phyloP scores from a whole-genome alignment of 2,113 vertebrate genomes.

The Drymodes brunneopygia region DNA sequence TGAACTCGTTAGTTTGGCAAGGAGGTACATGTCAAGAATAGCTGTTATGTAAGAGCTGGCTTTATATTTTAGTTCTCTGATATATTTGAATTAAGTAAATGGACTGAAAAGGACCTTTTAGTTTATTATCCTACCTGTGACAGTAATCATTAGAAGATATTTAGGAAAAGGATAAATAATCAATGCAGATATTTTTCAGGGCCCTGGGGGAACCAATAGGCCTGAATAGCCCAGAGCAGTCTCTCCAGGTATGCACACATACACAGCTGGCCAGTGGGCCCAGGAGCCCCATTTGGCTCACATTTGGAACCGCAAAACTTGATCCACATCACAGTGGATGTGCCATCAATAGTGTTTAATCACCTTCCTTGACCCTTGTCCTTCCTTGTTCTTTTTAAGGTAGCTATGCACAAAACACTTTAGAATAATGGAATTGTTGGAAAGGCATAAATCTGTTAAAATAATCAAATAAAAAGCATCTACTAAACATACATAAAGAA shows the following conservation, averaged over 20 bases:
- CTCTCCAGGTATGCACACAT: neutral
- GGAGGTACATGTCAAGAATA: neutral
- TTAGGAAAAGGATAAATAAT: neutral
- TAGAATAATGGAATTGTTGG: neutral
- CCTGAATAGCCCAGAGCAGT: neutral
- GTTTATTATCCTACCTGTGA: neutral
- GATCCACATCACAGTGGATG: rapidly evolving
- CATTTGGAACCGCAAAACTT: neutral
- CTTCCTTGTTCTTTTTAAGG: neutral
- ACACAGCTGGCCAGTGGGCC: neutral
- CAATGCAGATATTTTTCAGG: neutral
- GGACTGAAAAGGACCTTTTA: neutral
- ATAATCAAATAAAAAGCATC: neutral
- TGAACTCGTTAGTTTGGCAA: neutral
- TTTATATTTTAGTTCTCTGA: neutral
- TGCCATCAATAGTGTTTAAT: neutral
- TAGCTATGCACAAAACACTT: neutral
- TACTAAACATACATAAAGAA: neutral
- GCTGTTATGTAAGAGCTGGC: neutral
- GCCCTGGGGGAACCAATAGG: neutral
- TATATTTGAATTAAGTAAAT: neutral
- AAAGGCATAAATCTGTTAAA: neutral
- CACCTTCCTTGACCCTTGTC: neutral
- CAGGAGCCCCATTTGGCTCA: neutral
- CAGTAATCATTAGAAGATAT: neutral